Evolutionary conservation across 2,113 vertebrate species (phyloP).

Genomic region (Rhinoptilus africanus): DNA sequence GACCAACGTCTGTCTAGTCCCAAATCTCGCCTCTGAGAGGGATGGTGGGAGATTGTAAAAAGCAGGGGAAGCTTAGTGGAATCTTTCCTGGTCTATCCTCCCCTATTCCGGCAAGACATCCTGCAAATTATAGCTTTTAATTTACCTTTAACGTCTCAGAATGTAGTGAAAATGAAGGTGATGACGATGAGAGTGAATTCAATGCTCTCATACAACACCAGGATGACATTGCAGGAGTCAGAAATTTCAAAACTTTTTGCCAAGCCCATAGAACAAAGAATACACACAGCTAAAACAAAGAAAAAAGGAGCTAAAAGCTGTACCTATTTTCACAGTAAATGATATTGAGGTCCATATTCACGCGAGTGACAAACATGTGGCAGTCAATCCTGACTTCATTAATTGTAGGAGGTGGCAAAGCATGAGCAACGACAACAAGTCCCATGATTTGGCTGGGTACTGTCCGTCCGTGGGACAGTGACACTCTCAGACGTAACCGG

Average conservation of each 20-base stretch:
- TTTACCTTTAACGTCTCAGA: background rate
- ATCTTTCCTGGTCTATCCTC: background rate
- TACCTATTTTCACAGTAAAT: slow-evolving; percentile 99
- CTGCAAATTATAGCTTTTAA: background rate
- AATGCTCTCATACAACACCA: background rate
- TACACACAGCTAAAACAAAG: background rate
- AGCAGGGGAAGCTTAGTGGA: background rate
- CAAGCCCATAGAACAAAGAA: background rate
- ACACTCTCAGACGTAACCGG: slow-evolving; percentile 91
- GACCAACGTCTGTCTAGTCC: slow-evolving; percentile 1
- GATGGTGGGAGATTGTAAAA: background rate
- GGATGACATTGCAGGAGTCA: background rate
- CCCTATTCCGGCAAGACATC: background rate
- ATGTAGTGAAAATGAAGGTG: background rate
- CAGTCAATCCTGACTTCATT: slow-evolving; percentile 99
- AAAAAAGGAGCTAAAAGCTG: slow-evolving; percentile 50
- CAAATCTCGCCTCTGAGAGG: background rate
- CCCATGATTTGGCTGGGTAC: slow-evolving; percentile 97
- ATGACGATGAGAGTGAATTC: background rate
- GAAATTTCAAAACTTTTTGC: background rate
- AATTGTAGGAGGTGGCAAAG: slow-evolving; percentile 96
- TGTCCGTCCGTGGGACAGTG: slow-evolving; percentile 89
- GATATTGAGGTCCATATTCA: slow-evolving; percentile 99
- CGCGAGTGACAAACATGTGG: slow-evolving; percentile 98
- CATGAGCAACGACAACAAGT: slow-evolving; percentile 95